Evolutionary conservation across 2,113 vertebrate genomes (phyloP), one percentile per base, ranked within the genome.

Genomic region (Antechinus stuartii): DNA sequence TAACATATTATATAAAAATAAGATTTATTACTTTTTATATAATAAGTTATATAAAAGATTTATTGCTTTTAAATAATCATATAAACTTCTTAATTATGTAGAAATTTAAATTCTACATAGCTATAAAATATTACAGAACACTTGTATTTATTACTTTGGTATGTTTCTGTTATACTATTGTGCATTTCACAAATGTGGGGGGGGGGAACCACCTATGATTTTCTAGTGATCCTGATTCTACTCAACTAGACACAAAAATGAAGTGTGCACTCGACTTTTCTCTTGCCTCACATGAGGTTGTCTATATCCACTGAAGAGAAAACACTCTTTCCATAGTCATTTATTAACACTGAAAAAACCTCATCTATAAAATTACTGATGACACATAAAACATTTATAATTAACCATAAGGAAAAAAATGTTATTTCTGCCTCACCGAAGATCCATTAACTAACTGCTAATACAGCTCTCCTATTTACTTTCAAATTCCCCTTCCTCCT

Each of bases 311-410:
- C n/a, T 91, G 27, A 92, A 53, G 30, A 35, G 11, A 76, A 61
- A 89, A 90, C 93, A 92, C 10, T 25, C 8, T 92, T 94, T 95
- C 76, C 93, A 95, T 96, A 84, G 8, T 27, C 8, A 25, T 89
- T 92, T 95, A 52, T 95, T 91, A 84, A 42, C n/a, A 42, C 2
- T 42, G 35, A 27, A 84, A 76, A 95, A 96, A 96, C 26, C 30
- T 94, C 95, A 93, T 61, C 92, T 54, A 90, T 47, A 61, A 61
- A 93, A 97, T 96, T 92, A 94, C 84, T 90, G 42, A 84, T 84
- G 68, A 92, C 90, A 42, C 30, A 97, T 91, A 54, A 94, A 98
- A 97, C 94, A 76, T 92, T 10, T 91, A 91, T 16, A 93, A 95
- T 93, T 94, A 84, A 84, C 68, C n/a, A 96, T 91, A 96, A 76